Evolutionary conservation across 2,113 vertebrate genomes (phyloP), one percentile per base, ranked within the genome.

Genomic region (Etheostoma cragini): DNA sequence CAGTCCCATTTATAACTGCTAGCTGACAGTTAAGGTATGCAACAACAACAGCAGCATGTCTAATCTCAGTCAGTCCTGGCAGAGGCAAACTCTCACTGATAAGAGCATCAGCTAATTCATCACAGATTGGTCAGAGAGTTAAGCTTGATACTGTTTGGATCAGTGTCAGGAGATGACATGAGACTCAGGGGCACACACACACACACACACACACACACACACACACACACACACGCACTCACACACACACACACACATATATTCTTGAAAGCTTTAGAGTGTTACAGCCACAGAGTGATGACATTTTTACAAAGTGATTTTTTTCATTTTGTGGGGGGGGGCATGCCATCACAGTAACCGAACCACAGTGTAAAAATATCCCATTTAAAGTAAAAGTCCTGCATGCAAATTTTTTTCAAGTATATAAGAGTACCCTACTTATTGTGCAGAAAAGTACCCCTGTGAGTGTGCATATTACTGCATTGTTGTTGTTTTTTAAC

Each of bases 51-150:
- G 16, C 49, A 65, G n/a, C 60, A 56, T 56, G 38, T 58, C n/a
- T 26, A 8, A 14, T 24, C 21, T 49, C 22, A 63, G n/a, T 13
- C 24, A 33, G 56, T 52, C 14, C 13, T n/a, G 46, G 54, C 53
- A 14, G 24, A 26, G 0, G 35, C 21, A 3, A 38, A 6, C 17
- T 30, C 4, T n/a, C 58, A 5, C n/a, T 45, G 22, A 65, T 65
- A 38, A 69, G 16, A 19, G 46, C 75, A 60, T 69, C 75, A 78
- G 62, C 38, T 30, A 53, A 52, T 61, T 15, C 50, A 68, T 68
- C 46, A 78, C 17, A 49, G 52, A 54, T 53, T 5, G 11, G 46
- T 47, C 13, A 42, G 54, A 72, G 42, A 50, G 54, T 35, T n/a
- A 77, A 52, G 64, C 54, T 15, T 24, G 22, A 57, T n/a, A 33